These are phyloP conservation scores for Lapara coniferarum DNA, from an alignment of 2,888 invertebrate genomes.

Conservation along the genomic window DNA sequence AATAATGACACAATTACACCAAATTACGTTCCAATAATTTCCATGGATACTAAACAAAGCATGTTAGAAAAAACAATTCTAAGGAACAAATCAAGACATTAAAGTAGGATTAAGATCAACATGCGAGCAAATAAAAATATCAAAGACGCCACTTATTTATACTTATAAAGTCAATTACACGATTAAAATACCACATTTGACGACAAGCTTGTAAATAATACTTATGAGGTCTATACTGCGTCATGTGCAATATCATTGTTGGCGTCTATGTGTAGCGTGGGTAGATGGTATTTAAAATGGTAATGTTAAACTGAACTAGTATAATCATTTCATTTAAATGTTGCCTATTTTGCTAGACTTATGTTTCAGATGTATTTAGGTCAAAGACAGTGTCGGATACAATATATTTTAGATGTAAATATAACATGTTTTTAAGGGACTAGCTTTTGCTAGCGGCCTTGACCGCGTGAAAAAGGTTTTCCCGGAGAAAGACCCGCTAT, in stretches of 20 bases:
- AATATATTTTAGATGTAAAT: too few relatives aligned
- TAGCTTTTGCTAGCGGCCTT: too few relatives aligned
- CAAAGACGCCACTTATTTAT: constrained; percentile 20
- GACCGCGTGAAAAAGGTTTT: too few relatives aligned
- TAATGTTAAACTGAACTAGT: constrained; percentile 4
- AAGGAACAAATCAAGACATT: constrained; percentile 22
- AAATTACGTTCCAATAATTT: background rate
- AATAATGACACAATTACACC: too few relatives aligned
- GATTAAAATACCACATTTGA: constrained; percentile 22
- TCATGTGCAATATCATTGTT: constrained; percentile 13
- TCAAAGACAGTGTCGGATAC: background rate
- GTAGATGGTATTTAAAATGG: constrained; percentile 4
- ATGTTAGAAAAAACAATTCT: background rate
- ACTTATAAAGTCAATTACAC: constrained; percentile 25
- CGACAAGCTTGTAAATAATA: constrained; percentile 27
- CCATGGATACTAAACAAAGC: background rate
- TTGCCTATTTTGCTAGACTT: background rate
- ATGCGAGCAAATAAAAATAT: constrained; percentile 15
- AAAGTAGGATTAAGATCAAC: constrained; percentile 24
- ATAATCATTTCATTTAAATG: constrained; percentile 3
- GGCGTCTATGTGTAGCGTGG: constrained; percentile 11
- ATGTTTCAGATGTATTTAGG: background rate
- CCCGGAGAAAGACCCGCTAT: too few relatives aligned
- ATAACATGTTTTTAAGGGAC: too few relatives aligned
- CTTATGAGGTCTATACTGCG: constrained; percentile 4